Percentiles rank a stretch among this genome's conserved stretches.
phyloP scores from a whole-genome alignment of 2,888 invertebrate species.

The Cinara cedri region DNA sequence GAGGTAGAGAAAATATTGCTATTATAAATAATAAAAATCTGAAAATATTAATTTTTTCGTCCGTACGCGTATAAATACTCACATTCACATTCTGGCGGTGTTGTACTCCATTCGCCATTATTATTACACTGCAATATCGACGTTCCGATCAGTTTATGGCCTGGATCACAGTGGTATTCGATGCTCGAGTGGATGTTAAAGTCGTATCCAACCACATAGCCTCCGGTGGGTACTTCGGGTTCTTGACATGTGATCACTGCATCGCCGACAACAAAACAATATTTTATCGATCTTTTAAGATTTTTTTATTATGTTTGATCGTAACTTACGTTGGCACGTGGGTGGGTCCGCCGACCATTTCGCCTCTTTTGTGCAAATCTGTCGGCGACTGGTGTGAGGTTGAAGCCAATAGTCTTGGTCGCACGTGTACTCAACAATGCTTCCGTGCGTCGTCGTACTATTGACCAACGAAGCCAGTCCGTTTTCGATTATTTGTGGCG shows the following conservation, averaged over 20 bases:
- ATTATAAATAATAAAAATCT: no score
- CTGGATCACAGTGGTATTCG: constrained; percentile 86
- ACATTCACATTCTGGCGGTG: constrained; percentile 85
- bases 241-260: constrained; percentile 85
- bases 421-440: constrained; percentile 80
- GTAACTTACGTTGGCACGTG: constrained; percentile 77
- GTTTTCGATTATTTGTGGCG: constrained; percentile 79
- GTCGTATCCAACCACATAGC: constrained; percentile 87
- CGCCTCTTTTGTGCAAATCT: constrained; percentile 81
- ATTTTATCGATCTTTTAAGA: constrained; percentile 23
- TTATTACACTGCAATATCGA: constrained; percentile 73
- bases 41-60: no score
- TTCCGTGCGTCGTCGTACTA: constrained; percentile 81
- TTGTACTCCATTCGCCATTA: constrained; percentile 84
- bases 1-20: no score
- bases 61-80: constrained; percentile 64
- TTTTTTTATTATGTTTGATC: background rate
- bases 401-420: constrained; percentile 82
- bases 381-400: constrained; percentile 69
- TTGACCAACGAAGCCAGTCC: constrained; percentile 76
- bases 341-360: constrained; percentile 87
- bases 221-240: constrained; percentile 83
- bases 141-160: constrained; percentile 79
- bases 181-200: constrained; percentile 87
- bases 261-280: constrained; percentile 59